A percentile compares a stretch with the other conserved stretches of the same genome.
These are phyloP conservation scores for Brachyhypopomus occidentalis DNA, from an alignment of 2,113 vertebrate genomes.

Conservation along the genomic window DNA sequence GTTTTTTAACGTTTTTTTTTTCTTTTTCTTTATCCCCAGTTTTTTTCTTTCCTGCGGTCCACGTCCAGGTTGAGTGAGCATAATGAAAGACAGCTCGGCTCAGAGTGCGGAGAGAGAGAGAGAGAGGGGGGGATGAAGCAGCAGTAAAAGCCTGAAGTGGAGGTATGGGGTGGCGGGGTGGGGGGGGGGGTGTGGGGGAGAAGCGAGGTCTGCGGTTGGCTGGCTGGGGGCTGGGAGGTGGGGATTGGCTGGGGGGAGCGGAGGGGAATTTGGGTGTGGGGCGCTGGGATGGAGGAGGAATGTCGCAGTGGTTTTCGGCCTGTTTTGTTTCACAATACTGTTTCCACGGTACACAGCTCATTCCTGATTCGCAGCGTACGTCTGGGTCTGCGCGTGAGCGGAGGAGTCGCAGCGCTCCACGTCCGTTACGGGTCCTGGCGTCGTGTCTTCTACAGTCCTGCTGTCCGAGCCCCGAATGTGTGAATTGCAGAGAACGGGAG, in stretches of 20 bases:
- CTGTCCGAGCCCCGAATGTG: too few relatives aligned
- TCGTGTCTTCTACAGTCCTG: too few relatives aligned
- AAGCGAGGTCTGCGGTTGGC: constrained; percentile 39
- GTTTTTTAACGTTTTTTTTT: not conserved
- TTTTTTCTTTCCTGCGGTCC: constrained; percentile 11
- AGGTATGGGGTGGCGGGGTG: constrained; percentile 50
- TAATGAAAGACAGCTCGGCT: constrained; percentile 57
- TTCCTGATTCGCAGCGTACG: constrained; percentile 54
- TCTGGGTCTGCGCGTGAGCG: constrained; percentile 60
- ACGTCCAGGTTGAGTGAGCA: constrained; percentile 58
- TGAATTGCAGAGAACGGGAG: too few relatives aligned
- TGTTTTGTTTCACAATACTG: constrained; percentile 70
- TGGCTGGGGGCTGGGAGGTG: constrained; percentile 37
- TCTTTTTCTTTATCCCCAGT: not conserved
- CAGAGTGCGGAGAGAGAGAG: constrained; percentile 48
- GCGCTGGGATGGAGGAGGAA: constrained; percentile 60
- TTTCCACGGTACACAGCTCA: constrained; percentile 65
- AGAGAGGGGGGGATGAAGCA: constrained; percentile 12
- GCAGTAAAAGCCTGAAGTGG: constrained; percentile 49
- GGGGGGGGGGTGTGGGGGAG: constrained; percentile 47
- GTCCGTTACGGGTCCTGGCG: too few relatives aligned
- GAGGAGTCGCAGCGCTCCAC: too few relatives aligned
- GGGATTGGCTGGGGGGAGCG: constrained; percentile 55
- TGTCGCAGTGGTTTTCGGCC: constrained; percentile 60
- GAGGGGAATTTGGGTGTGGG: constrained; percentile 46